phyloP scores from a whole-genome alignment of 2,113 vertebrate genomes.

The Arizona elegans region DNA sequence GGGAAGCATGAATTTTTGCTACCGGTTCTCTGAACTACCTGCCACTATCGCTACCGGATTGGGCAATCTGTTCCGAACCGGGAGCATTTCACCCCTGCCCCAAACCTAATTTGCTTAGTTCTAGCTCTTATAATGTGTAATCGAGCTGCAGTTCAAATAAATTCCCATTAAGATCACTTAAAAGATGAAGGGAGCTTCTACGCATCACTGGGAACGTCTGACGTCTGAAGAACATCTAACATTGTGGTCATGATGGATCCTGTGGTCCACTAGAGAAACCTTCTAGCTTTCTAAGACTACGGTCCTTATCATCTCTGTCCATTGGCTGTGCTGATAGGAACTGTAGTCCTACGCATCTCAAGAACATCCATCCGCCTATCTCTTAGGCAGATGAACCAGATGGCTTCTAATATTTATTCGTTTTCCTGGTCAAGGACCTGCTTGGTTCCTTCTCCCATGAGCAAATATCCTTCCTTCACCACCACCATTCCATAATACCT shows the following conservation, averaged over 20 bases:
- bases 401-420: not conserved
- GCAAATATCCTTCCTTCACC: not conserved
- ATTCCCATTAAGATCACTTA: not conserved
- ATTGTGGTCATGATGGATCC: not conserved
- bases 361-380: not conserved
- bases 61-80: no score
- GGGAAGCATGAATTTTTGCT: no score
- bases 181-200: not conserved
- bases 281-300: not conserved
- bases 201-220: not conserved
- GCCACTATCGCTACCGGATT: no score
- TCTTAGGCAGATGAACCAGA: not conserved
- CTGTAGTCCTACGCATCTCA: not conserved
- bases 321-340: not conserved
- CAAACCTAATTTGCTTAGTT: not conserved
- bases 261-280: not conserved
- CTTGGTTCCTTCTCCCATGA: not conserved
- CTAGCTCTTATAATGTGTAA: not conserved
- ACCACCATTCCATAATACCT: slow-evolving; percentile 70
- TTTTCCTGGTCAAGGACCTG: not conserved
- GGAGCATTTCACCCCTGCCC: no score
- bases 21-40: no score
- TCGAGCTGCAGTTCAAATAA: not conserved
- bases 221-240: not conserved
- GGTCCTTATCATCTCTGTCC: not conserved